Evolutionary conservation across 2,888 invertebrate genomes (phyloP), one percentile per base, ranked within the genome.

Genomic region (Beris morrisii): DNA sequence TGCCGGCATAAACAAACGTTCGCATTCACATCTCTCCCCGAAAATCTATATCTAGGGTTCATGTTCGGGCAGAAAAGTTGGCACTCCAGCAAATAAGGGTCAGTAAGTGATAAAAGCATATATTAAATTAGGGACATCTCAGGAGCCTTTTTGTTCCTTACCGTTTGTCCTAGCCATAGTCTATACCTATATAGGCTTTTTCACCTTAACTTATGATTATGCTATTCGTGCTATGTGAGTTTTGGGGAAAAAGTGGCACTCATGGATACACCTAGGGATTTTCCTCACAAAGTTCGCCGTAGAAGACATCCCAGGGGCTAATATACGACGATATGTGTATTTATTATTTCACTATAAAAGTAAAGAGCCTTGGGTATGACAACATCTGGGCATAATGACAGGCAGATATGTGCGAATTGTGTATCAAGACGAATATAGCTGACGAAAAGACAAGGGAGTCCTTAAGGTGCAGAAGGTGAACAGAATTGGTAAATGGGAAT

Each of bases 301-400:
- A 32, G 50, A 61, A 50, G 50, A 32, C 50, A 61, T 61, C 61
- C 61, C 61, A 61, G n/a, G 61, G 38, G 61, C 50, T 61, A 61
- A 61, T 61, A 61, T 61, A 61, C 30, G 61, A 61, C 61, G 52
- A 65, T 65, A 57, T 65, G 65, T 65, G 48, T 65, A 65, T 69
- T 69, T 69, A 69, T 69, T 69, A 66, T 69, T 69, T 69, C 58
- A 67, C 67, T 69, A 67, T 69, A 67, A 69, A 69, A 69, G 66
- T 67, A 69, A 67, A 67, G 65, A 69, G 63, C 64, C 66, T 67
- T 66, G 67, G 69, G 67, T 65, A 69, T 63, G 67, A 67, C 67
- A 67, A 69, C 69, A 69, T 67, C 67, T 69, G 69, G 65, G 43
- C 64, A 67, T 69, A 67, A 69, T 52, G 65, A 58, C 45, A 56